phyloP scores from a whole-genome alignment of 2,797 vertebrate species.

The Typhlichthys subterraneus region DNA sequence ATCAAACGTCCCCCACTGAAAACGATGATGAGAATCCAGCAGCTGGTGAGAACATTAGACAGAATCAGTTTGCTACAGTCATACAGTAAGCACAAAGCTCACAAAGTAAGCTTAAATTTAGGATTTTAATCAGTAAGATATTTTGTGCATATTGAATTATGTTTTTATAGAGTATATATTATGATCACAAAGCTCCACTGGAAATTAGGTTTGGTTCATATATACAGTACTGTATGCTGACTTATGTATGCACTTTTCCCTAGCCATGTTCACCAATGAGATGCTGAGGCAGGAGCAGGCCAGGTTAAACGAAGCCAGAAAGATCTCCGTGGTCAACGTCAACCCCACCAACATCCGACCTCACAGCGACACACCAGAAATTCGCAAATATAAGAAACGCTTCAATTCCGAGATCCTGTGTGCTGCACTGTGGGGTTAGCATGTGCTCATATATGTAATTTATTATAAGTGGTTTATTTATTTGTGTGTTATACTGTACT shows the following conservation, averaged over 20 bases:
- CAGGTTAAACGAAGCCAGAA: constrained; percentile 93
- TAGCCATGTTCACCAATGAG: constrained; percentile 92
- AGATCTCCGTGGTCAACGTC: constrained; percentile 97
- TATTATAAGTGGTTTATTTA: not conserved
- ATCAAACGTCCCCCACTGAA: constrained; percentile 92
- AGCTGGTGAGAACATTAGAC: constrained; percentile 72
- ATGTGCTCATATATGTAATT: constrained; percentile 40
- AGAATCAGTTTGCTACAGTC: not conserved
- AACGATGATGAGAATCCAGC: constrained; percentile 81
- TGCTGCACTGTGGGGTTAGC: constrained; percentile 93
- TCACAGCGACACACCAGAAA: constrained; percentile 96
- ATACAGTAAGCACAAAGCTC: not conserved
- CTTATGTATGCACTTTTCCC: constrained; percentile 1
- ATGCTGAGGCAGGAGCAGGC: constrained; percentile 94
- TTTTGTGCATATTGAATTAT: not conserved
- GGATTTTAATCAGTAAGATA: not conserved
- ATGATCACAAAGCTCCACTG: no score
- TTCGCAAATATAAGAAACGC: constrained; percentile 98
- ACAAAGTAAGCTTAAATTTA: not conserved
- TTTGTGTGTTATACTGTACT: no score
- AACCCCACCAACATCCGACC: constrained; percentile 98
- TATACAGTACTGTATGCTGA: not conserved
- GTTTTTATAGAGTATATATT: not conserved
- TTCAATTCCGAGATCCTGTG: constrained; percentile 99
- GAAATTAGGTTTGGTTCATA: no score